phyloP scores from a whole-genome alignment of 2,113 vertebrate species.

The Sylvilagus bachmani region DNA sequence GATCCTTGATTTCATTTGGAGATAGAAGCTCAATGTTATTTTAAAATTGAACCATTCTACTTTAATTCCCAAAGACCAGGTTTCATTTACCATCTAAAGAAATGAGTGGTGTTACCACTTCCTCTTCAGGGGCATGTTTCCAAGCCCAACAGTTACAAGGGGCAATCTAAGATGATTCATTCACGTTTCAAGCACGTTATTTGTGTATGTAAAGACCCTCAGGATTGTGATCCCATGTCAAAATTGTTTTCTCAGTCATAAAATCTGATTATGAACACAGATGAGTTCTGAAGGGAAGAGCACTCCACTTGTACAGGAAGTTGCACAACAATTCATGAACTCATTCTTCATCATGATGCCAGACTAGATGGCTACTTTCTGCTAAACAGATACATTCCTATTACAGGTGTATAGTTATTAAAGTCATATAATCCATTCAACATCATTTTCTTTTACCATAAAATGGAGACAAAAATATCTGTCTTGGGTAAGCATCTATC shows the following conservation, averaged over 20 bases:
- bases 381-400: neutral
- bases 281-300: neutral
- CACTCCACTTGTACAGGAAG: neutral
- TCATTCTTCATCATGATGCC: neutral
- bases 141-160: neutral
- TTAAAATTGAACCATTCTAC: neutral
- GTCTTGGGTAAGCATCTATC: too few relatives aligned
- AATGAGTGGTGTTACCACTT: neutral
- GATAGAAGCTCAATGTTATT: neutral
- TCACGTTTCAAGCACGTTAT: neutral
- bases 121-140: neutral
- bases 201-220: neutral
- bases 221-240: neutral
- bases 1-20: neutral
- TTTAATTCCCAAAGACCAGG: constrained; percentile 3
- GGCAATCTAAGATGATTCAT: neutral
- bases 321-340: neutral
- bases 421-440: neutral
- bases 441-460: neutral
- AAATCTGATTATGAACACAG: neutral
- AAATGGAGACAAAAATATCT: neutral
- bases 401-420: neutral
- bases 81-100: neutral
- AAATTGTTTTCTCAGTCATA: neutral
- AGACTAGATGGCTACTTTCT: neutral